Conservation (phyloP, 2,113 vertebrate species). For the Rhynchopsitta pachyrhyncha region DNA sequence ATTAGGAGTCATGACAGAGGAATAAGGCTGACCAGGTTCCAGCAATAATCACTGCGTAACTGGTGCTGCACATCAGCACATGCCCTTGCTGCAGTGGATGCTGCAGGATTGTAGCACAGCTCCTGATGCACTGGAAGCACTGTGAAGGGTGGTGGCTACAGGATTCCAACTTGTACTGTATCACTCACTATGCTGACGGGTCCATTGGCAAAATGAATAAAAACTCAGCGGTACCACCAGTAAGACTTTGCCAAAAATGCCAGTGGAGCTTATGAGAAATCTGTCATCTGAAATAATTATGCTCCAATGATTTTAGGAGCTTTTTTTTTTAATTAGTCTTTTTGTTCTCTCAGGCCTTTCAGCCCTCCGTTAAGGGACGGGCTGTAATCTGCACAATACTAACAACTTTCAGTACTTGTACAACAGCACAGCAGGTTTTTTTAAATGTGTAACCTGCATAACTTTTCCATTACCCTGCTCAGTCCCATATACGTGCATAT, state of each 20-base stretch:
- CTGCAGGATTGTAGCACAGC: not conserved
- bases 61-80: fast-evolving
- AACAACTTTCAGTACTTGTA: not conserved
- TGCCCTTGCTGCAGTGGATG: not conserved
- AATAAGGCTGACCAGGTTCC: not conserved
- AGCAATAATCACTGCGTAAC: fast-evolving
- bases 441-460: not conserved
- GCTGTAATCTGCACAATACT: not conserved
- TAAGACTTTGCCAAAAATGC: not conserved
- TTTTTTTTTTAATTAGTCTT: not conserved
- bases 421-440: not conserved
- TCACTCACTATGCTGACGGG: not conserved
- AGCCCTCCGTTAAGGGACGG: not conserved
- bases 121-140: not conserved
- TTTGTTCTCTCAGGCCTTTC: not conserved
- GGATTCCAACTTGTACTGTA: not conserved
- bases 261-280: not conserved
- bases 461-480: not conserved
- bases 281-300: not conserved
- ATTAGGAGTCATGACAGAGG: not conserved
- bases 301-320: not conserved
- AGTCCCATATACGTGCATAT: fast-evolving
- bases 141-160: not conserved
- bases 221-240: not conserved
- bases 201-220: not conserved